These are phyloP conservation scores for Pedicia rivosa DNA, from an alignment of 2,888 invertebrate genomes.

Conservation along the genomic window DNA sequence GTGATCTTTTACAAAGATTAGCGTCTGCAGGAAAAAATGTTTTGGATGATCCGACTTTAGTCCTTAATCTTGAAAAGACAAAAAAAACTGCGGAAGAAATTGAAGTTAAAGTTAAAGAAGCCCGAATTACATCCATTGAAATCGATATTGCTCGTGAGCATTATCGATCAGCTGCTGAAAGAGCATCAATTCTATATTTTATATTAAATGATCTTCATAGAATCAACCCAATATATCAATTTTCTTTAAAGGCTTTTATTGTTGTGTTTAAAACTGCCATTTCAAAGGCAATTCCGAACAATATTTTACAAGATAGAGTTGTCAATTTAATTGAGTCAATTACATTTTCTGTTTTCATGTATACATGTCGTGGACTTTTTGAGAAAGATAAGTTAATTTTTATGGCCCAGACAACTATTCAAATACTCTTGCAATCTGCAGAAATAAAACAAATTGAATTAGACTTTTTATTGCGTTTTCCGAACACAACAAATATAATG, in stretches of 20 bases:
- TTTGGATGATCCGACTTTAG: constrained; percentile 76
- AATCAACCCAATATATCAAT: constrained; percentile 92
- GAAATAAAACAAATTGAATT: constrained; percentile 63
- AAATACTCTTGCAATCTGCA: constrained; percentile 29
- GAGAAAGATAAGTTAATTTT: constrained; percentile 87
- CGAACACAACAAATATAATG: constrained; percentile 48
- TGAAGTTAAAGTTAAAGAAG: constrained; percentile 71
- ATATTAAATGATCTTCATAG: constrained; percentile 81
- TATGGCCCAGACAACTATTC: constrained; percentile 71
- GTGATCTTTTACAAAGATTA: constrained; percentile 70
- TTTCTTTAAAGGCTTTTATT: constrained; percentile 88
- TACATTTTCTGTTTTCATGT: constrained; percentile 72
- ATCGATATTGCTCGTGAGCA: constrained; percentile 86
- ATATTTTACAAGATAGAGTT: constrained; percentile 56
- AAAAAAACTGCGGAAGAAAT: constrained; percentile 88
- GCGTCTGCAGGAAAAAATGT: constrained; percentile 88
- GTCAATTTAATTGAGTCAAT: constrained; percentile 68
- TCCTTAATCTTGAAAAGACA: constrained; percentile 83
- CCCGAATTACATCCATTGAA: constrained; percentile 69
- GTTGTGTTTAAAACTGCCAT: constrained; percentile 83
- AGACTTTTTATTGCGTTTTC: constrained; percentile 79
- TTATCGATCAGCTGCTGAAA: constrained; percentile 69
- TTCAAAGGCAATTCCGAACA: constrained; percentile 45
- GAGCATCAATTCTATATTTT: constrained; percentile 85
- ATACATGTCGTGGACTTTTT: constrained; percentile 81